Conservation (phyloP, 2,797 vertebrate genomes). For the Tenualosa thibaudeaui region DNA sequence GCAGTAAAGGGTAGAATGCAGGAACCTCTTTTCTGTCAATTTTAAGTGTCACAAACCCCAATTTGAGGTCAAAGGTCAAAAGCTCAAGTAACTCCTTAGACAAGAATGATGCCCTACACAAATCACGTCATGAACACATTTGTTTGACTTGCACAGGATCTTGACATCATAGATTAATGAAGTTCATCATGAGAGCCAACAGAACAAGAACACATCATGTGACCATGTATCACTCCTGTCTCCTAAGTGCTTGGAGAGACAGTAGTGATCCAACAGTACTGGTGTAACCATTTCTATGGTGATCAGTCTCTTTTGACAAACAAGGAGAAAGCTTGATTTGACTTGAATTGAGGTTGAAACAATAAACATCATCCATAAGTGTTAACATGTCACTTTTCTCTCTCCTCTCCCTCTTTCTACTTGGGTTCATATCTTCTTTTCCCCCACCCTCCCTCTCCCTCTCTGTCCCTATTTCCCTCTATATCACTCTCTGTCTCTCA, state of each 20-base stretch:
- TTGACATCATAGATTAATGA: neutral
- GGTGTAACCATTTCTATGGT: neutral
- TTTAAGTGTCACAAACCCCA: neutral
- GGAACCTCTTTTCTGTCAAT: neutral
- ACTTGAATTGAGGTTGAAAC: neutral
- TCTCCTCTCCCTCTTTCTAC: neutral
- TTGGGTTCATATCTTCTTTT: neutral
- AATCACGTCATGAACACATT: neutral
- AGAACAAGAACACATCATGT: neutral
- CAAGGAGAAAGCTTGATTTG: neutral
- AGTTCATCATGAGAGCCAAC: neutral
- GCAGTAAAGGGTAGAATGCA: neutral
- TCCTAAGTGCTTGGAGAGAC: neutral
- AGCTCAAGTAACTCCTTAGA: neutral
- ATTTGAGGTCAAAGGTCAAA: neutral
- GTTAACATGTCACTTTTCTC: neutral
- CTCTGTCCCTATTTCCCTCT: neutral
- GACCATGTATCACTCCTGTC: neutral
- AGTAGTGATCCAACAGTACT: neutral
- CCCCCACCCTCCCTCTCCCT: neutral
- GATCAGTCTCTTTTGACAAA: neutral
- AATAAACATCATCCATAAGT: neutral
- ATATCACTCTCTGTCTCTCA: slow-evolving; percentile 8
- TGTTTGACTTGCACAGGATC: neutral
- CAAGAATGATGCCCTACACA: neutral